Base-by-base conservation (phyloP, 2,113 vertebrate genomes). In the Trichechus manatus region DNA sequence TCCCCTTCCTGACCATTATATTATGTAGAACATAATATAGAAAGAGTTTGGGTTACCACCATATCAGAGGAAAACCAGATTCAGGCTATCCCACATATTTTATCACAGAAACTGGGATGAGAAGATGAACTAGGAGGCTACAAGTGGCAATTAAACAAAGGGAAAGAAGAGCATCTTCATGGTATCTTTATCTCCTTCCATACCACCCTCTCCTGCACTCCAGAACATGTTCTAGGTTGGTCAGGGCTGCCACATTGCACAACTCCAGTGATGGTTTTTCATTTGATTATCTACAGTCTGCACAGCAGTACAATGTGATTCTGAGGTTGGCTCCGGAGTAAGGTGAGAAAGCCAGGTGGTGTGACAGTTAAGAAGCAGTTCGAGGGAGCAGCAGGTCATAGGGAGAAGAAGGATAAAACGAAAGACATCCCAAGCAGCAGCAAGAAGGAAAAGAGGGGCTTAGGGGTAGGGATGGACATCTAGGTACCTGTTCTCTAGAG, bases 11-110 rank as follows among this genome's bases (percentile, higher is more conserved):
- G 53, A 91, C 39, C 27, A 31, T 92, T 90, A 44, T 39, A 56
- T 94, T 79, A 86, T 23, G 5, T 74, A 84, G 19, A 75, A n/a
- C 42, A 87, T 78, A 68, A 14, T 39, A 36, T 27, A 82, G 19
- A 77, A 56, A 96, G 44, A 86, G 39, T 95, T 87, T 70, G 44
- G 27, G 33, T 89, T 93, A 56, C 66, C 31, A 93, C 9, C 17
- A 22, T 88, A 79, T 83, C 36, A 74, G 72, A 87, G 44, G 56
- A 93, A 92, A 95, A 44, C 42, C 81, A 81, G 27, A 93, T 44
- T 83, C 61, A 70, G 22, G 33, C 77, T 81, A 1, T 93, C 22
- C 25, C 8, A 91, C 42, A 47, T 82, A 72, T 13, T 96, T 89
- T 31, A 85, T 93, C 82, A 80, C 5, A 70, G 75, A 93, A 95